Conservation (phyloP, 2,888 invertebrate species). For the Bugula neritina region DNA sequence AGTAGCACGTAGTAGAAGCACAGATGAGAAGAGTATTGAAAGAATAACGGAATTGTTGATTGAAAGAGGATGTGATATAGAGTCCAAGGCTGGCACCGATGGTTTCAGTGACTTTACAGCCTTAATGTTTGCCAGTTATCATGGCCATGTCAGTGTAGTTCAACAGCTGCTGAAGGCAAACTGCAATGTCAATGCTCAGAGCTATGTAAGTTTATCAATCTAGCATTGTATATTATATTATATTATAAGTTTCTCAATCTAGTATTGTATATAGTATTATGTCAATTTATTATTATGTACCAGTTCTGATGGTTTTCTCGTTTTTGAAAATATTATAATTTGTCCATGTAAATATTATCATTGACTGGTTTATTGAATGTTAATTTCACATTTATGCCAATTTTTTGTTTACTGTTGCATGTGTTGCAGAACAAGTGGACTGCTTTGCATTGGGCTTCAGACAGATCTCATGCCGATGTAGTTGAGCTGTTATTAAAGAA, state of each 20-base stretch:
- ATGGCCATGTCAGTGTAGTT: constrained; percentile 49
- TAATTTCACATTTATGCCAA: too few species aligned
- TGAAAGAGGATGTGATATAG: constrained; percentile 42
- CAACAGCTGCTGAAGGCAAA: constrained; percentile 42
- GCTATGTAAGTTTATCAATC: constrained; percentile 40
- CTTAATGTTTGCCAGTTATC: constrained; percentile 52
- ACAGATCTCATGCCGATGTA: constrained; percentile 46
- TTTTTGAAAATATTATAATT: too few species aligned
- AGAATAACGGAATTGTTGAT: constrained; percentile 40
- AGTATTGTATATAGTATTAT: too few species aligned
- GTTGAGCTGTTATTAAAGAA: constrained; percentile 46
- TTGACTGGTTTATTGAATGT: too few species aligned
- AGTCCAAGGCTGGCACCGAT: constrained; percentile 44
- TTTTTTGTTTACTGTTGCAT: background rate
- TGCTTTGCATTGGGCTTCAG: constrained; percentile 53
- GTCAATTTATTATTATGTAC: too few species aligned
- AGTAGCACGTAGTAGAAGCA: constrained; percentile 46
- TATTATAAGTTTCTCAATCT: too few species aligned
- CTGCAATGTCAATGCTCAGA: constrained; percentile 46
- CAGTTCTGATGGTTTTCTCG: too few species aligned
- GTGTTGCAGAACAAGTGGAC: constrained; percentile 51
- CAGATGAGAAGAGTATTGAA: constrained; percentile 40
- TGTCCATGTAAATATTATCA: too few species aligned
- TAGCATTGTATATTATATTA: too few species aligned
- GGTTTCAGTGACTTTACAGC: constrained; percentile 46